phyloP scores from a whole-genome alignment of 2,113 vertebrate species.

The Tinamus guttatus region DNA sequence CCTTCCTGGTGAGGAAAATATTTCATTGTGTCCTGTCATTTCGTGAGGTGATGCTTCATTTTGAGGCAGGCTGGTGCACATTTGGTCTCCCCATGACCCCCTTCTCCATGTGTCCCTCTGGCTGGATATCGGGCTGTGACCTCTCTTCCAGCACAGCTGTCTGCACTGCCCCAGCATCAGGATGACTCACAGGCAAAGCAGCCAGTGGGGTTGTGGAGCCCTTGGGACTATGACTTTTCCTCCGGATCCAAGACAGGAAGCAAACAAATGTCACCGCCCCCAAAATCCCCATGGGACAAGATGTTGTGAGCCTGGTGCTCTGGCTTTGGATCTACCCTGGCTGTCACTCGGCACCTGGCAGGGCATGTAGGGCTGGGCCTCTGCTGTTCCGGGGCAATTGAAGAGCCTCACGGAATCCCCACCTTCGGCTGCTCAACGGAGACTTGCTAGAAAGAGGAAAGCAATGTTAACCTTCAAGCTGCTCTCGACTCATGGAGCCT shows the following conservation, averaged over 20 bases:
- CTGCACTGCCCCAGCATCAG: not conserved
- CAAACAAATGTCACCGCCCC: not conserved
- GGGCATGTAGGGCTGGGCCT: not conserved
- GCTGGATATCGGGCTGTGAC: not conserved
- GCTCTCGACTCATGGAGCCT: not conserved
- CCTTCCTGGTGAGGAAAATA: not conserved
- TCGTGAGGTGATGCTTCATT: not conserved
- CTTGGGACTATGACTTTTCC: not conserved
- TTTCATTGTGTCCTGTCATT: not conserved
- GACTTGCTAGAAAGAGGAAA: not conserved
- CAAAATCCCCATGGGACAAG: not conserved
- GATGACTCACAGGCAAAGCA: not conserved
- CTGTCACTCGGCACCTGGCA: not conserved
- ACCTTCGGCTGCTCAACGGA: no score
- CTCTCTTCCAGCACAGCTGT: not conserved
- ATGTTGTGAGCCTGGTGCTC: no score
- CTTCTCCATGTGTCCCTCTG: no score
- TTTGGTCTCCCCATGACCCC: not conserved
- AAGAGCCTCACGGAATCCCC: not conserved
- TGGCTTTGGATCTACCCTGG: not conserved
- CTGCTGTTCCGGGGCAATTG: not conserved
- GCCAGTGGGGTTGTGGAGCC: not conserved
- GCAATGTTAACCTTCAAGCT: not conserved
- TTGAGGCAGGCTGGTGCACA: not conserved
- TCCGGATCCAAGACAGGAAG: not conserved